Conservation (phyloP, 1,140 invertebrate genomes). For the Zaprionus tsacasi region DNA sequence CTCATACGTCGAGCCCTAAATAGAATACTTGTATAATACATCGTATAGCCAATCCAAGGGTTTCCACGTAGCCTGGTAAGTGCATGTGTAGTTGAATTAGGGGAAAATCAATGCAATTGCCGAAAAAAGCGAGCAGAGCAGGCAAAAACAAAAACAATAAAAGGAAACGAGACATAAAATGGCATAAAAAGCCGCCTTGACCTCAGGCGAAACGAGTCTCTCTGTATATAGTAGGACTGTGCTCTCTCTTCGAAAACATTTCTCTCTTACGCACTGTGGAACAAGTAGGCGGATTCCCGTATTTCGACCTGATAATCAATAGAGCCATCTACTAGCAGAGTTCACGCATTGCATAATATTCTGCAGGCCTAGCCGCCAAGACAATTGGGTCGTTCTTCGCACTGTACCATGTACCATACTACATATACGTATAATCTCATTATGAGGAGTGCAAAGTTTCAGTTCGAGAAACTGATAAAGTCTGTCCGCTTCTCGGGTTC, state of each 20-base stretch:
- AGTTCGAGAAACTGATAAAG: conserved; percentile 39
- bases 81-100: conserved; percentile 33
- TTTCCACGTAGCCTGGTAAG: conserved; percentile 33
- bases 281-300: conserved; percentile 45
- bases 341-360: conserved; percentile 43
- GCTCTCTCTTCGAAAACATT: conserved; percentile 11
- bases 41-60: conserved; percentile 16
- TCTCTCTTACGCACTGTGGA: conserved; percentile 11
- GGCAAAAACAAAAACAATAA: background rate
- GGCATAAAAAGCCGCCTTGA: conserved; percentile 34
- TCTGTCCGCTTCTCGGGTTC: background rate
- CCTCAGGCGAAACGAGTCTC: conserved; percentile 30
- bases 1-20: background rate
- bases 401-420: background rate
- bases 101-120: conserved; percentile 49
- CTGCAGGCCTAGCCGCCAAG: conserved; percentile 13
- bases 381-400: conserved; percentile 17
- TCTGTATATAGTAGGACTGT: background rate
- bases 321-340: background rate
- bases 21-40: background rate
- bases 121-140: conserved; percentile 14
- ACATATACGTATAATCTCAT: conserved; percentile 23
- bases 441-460: conserved; percentile 49
- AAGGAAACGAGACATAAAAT: conserved; percentile 10
- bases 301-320: conserved; percentile 20